These are phyloP conservation scores for Gasterosteus nipponicus DNA, from an alignment of 2,113 vertebrate genomes.

Conservation along the genomic window DNA sequence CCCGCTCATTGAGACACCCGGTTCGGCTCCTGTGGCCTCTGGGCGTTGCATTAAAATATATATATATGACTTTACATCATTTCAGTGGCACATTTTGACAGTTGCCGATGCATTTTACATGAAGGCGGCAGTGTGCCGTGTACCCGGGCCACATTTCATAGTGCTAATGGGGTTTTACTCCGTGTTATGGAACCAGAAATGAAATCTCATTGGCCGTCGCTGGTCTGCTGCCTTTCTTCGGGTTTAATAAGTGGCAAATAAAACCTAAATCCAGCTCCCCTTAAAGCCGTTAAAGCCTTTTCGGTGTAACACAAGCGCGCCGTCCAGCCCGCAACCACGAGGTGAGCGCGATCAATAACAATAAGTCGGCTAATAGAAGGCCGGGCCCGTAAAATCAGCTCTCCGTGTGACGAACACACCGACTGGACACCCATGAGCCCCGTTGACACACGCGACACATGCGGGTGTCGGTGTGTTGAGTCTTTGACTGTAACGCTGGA, in stretches of 20 bases:
- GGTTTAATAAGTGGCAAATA: constrained; percentile 55
- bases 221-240: constrained; percentile 21
- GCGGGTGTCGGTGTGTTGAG: too few species aligned
- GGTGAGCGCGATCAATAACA: constrained; percentile 58
- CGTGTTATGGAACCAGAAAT: constrained; percentile 10
- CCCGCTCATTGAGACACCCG: constrained; percentile 38
- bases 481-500: neutral
- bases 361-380: constrained; percentile 44
- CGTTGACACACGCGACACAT: too few species aligned
- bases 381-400: constrained; percentile 54
- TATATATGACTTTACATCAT: constrained; percentile 53
- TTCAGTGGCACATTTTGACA: constrained; percentile 33
- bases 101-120: constrained; percentile 54
- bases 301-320: constrained; percentile 38
- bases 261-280: constrained; percentile 45
- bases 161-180: constrained; percentile 20
- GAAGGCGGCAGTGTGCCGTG: constrained; percentile 15
- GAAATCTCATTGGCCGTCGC: constrained; percentile 26
- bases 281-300: constrained; percentile 61
- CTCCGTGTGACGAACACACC: constrained; percentile 52
- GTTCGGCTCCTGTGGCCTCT: constrained; percentile 42
- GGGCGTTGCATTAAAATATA: constrained; percentile 44
- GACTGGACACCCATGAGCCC: neutral
- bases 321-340: constrained; percentile 1
- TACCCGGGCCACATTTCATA: constrained; percentile 25